Evolutionary conservation across 2,797 vertebrate species (phyloP).

Genomic region (Sebastes kiyomatsui): DNA sequence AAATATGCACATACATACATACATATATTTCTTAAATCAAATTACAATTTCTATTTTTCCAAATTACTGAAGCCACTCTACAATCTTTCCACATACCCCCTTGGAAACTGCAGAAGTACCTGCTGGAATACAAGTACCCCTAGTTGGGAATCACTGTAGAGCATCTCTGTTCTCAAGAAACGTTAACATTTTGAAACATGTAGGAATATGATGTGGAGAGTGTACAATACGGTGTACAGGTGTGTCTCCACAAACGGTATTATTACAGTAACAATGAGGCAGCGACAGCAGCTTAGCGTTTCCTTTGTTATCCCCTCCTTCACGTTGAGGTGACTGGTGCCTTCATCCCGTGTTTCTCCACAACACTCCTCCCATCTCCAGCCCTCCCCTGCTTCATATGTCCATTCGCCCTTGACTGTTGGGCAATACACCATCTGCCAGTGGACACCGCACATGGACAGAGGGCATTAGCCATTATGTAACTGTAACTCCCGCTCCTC

Average conservation of each 20-base stretch:
- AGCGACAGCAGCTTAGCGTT: background rate
- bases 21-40: background rate
- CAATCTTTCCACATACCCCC: background rate
- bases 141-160: background rate
- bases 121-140: background rate
- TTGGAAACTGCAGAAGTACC: too few relatives aligned
- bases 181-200: background rate
- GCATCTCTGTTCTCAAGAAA: background rate
- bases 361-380: background rate
- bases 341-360: constrained; percentile 13
- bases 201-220: background rate
- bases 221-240: background rate
- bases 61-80: background rate
- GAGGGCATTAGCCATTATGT: constrained; percentile 70
- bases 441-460: constrained; percentile 37
- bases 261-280: background rate
- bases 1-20: background rate
- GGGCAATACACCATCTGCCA: constrained; percentile 69
- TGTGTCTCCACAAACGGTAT: background rate
- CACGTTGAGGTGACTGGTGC: constrained; percentile 18
- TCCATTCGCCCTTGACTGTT: constrained; percentile 58
- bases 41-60: background rate
- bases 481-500: constrained; percentile 44
- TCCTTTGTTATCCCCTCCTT: constrained; percentile 2
- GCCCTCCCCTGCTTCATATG: constrained; percentile 10